Evolutionary conservation across 1,140 invertebrate genomes (phyloP).

Genomic region (Carcinoscorpius rotundicauda): DNA sequence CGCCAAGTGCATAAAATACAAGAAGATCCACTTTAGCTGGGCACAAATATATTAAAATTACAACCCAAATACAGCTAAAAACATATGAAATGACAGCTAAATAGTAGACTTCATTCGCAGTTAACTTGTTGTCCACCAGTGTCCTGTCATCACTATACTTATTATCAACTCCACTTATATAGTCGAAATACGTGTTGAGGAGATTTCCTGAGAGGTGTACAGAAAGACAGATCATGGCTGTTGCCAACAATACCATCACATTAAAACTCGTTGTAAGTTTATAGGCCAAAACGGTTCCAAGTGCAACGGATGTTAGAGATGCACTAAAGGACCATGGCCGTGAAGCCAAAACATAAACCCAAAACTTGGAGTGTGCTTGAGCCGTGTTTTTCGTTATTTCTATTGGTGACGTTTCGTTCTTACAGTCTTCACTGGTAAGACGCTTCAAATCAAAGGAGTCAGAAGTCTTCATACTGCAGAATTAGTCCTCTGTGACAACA

Average conservation of each 20-base stretch:
- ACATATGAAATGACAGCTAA: conserved; percentile 76
- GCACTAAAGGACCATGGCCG: conserved; percentile 86
- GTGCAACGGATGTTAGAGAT: conserved; percentile 73
- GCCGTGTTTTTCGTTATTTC: too few relatives aligned
- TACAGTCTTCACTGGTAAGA: too few relatives aligned
- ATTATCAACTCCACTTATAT: conserved; percentile 81
- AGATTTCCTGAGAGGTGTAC: conserved; percentile 92
- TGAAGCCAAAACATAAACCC: conserved; percentile 71
- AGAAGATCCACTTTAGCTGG: conserved; percentile 86
- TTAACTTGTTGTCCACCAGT: conserved; percentile 74
- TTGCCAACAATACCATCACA: conserved; percentile 51
- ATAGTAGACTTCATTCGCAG: conserved; percentile 65
- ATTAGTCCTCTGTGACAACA: too few relatives aligned
- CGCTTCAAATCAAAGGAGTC: too few relatives aligned
- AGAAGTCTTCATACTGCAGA: too few relatives aligned
- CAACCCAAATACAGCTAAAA: conserved; percentile 73
- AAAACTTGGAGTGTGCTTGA: conserved; percentile 33
- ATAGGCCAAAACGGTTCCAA: conserved; percentile 74
- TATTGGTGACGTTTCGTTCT: too few relatives aligned
- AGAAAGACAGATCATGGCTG: conserved; percentile 56
- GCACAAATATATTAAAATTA: conserved; percentile 62
- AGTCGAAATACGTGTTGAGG: conserved; percentile 95
- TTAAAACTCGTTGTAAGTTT: conserved; percentile 60
- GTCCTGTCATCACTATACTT: conserved; percentile 75
- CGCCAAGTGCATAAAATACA: conserved; percentile 86